These are phyloP conservation scores for Parazoanthus darwini DNA, from an alignment of 92 coral and sea anemone species.

Conservation along the genomic window DNA sequence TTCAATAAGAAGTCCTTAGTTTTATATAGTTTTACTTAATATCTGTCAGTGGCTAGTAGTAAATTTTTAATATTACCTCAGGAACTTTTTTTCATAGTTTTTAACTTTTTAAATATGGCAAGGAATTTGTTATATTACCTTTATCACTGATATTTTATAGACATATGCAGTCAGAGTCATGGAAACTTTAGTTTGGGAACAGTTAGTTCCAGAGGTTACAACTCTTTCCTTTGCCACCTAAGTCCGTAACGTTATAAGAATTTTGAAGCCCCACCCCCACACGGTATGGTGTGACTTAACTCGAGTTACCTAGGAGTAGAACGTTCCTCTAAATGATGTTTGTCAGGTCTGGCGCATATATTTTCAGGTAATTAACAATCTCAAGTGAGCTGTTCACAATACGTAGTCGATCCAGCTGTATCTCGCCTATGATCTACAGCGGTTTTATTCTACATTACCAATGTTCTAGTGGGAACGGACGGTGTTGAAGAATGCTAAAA, in stretches of 20 bases:
- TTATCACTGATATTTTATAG: no score
- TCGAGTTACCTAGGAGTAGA: constrained; percentile 26
- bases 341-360: neutral
- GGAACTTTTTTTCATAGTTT: no score
- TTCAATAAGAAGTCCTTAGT: no score
- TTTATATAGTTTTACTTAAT: no score
- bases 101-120: no score
- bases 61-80: no score
- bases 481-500: constrained; percentile 56
- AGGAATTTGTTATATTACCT: no score
- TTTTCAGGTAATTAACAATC: constrained; percentile 6
- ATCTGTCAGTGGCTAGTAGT: no score
- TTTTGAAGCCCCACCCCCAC: neutral
- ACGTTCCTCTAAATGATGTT: constrained; percentile 1
- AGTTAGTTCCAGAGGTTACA: no score
- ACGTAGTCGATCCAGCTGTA: neutral
- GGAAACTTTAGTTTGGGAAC: no score
- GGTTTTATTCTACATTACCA: neutral
- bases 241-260: neutral
- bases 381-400: neutral
- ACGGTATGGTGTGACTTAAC: neutral
- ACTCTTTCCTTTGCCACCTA: no score
- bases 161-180: no score
- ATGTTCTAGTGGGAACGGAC: neutral
- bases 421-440: neutral